Conservation (phyloP, 2,888 invertebrate genomes). For the Archips crataeganus region DNA sequence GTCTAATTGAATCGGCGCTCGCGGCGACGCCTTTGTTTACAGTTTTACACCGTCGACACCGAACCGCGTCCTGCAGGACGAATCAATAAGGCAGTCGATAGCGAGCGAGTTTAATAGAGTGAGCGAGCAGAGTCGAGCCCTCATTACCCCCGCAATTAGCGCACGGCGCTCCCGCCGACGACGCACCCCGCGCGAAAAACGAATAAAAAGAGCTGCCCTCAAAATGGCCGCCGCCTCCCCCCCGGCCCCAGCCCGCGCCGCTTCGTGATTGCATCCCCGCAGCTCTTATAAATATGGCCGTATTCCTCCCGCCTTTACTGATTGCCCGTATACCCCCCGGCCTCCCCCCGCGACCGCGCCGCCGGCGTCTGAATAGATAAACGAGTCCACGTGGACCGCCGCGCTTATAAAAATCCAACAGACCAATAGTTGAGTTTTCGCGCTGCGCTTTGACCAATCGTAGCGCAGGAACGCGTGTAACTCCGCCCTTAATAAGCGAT, state of each 20-base stretch:
- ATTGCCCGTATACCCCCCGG: constrained; percentile 87
- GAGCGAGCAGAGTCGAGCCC: constrained; percentile 83
- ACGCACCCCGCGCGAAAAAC: constrained; percentile 86
- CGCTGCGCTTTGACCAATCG: constrained; percentile 63
- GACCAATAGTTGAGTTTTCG: constrained; percentile 66
- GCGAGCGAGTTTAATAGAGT: constrained; percentile 84
- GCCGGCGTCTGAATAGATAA: constrained; percentile 87
- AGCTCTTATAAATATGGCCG: constrained; percentile 87
- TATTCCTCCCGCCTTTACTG: constrained; percentile 87
- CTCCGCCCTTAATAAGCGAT: constrained; percentile 87
- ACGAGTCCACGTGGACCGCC: constrained; percentile 86
- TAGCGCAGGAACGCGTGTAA: constrained; percentile 72
- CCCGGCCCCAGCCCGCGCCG: constrained; percentile 80
- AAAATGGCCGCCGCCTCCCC: constrained; percentile 89
- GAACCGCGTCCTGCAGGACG: constrained; percentile 65
- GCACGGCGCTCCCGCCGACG: constrained; percentile 82
- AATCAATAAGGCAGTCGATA: constrained; percentile 85
- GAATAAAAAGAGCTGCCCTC: constrained; percentile 89
- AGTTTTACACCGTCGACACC: constrained; percentile 45
- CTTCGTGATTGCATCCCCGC: constrained; percentile 87
- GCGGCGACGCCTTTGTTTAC: constrained; percentile 73
- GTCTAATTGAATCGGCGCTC: constrained; percentile 77
- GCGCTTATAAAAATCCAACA: constrained; percentile 85
- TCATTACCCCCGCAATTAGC: constrained; percentile 86
- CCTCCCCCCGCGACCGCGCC: constrained; percentile 85